These are phyloP conservation scores for Urocynchramus pylzowi DNA, from an alignment of 2,113 vertebrate species.

Conservation along the genomic window DNA sequence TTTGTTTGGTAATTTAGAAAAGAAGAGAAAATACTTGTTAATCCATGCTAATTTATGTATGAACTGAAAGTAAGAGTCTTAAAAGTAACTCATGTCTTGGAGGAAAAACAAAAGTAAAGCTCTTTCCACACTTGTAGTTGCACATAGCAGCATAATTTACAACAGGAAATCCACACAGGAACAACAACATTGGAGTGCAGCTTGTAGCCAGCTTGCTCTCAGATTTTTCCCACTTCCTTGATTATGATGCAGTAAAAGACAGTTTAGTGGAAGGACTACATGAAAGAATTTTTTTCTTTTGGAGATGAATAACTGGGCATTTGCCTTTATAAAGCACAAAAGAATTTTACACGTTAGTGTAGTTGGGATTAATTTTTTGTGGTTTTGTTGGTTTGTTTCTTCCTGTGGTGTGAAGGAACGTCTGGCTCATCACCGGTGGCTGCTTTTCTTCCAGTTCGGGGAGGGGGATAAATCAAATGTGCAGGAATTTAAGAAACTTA, in stretches of 20 bases:
- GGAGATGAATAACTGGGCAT: neutral
- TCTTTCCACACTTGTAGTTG: neutral
- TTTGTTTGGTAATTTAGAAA: neutral
- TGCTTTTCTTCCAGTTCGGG: slow-evolving; percentile 90
- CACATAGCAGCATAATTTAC: neutral
- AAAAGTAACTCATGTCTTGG: neutral
- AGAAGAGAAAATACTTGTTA: neutral
- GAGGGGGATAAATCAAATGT: slow-evolving; percentile 63
- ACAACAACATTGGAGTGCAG: neutral
- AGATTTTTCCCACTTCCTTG: neutral
- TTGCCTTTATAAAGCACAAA: neutral
- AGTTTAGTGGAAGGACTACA: neutral
- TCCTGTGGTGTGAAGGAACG: slow-evolving; percentile 71
- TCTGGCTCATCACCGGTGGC: slow-evolving; percentile 89
- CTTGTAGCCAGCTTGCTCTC: neutral
- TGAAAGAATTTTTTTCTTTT: neutral
- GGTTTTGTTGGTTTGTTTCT: neutral
- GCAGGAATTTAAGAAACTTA: slow-evolving; percentile 91
- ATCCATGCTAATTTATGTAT: neutral
- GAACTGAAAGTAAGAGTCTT: neutral
- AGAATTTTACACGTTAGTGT: neutral
- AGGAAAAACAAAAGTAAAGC: neutral
- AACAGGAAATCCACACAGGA: neutral
- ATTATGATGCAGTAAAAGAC: neutral
- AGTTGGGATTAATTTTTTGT: neutral